These are phyloP conservation scores for Apodemus speciosus DNA, from an alignment of 2,113 vertebrate species.

Conservation along the genomic window DNA sequence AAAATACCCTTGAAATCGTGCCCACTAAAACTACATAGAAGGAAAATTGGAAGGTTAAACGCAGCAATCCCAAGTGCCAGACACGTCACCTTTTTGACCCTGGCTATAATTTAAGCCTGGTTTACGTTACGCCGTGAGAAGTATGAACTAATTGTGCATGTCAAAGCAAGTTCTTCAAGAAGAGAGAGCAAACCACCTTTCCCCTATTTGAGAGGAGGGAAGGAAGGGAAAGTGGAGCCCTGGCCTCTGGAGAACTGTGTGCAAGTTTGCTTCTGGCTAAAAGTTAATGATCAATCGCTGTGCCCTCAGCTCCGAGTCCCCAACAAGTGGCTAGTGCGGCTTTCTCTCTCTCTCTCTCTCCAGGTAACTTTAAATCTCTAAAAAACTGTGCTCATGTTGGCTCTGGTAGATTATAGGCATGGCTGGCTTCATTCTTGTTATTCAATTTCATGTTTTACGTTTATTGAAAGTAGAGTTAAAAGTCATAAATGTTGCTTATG, in stretches of 20 bases:
- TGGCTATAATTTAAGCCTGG: slow-evolving; percentile 60
- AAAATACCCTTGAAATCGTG: background rate
- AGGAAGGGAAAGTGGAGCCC: background rate
- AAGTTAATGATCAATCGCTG: slow-evolving; percentile 68
- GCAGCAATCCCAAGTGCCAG: slow-evolving; percentile 26
- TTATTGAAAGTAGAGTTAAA: slow-evolving; percentile 47
- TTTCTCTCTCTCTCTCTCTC: slow-evolving; percentile 42
- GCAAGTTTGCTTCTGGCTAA: slow-evolving; percentile 62
- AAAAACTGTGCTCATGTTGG: background rate
- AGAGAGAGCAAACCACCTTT: slow-evolving; percentile 54
- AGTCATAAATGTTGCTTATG: background rate
- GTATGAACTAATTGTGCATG: slow-evolving; percentile 53
- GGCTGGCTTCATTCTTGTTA: background rate
- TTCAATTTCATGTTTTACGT: slow-evolving; percentile 16
- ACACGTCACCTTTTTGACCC: slow-evolving; percentile 59
- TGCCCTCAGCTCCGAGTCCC: slow-evolving; percentile 47
- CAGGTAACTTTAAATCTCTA: slow-evolving; percentile 71
- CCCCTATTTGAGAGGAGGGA: slow-evolving; percentile 47
- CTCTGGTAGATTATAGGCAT: background rate
- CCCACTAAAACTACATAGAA: slow-evolving; percentile 5
- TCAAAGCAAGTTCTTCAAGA: slow-evolving; percentile 64
- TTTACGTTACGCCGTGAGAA: slow-evolving; percentile 55
- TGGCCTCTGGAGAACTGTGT: slow-evolving; percentile 38
- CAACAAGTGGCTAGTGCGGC: slow-evolving; percentile 23
- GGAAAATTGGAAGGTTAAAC: slow-evolving; percentile 46